Conservation (phyloP, 2,888 invertebrate species). For the Notodonta ziczac region DNA sequence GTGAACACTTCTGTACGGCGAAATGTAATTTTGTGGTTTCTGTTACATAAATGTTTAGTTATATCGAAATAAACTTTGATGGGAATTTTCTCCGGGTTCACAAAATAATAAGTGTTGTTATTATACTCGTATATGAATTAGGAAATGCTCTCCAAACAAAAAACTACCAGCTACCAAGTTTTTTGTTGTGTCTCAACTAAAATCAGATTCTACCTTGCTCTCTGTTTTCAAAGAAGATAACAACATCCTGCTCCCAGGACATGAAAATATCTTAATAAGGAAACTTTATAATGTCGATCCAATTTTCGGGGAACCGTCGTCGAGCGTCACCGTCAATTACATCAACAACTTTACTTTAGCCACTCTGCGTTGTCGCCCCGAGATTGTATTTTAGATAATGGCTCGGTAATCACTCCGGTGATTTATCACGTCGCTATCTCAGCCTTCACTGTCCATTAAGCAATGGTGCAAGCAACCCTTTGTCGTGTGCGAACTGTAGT, state of each 20-base stretch:
- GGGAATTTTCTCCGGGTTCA: not conserved
- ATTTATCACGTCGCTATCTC: conserved; percentile 83
- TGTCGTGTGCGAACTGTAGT: conserved; percentile 47
- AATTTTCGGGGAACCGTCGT: conserved; percentile 26
- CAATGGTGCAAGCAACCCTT: conserved; percentile 78
- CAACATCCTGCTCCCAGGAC: not conserved
- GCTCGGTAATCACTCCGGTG: conserved; percentile 79
- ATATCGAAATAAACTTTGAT: not conserved
- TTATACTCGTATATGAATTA: too few species aligned
- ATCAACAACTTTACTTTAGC: conserved; percentile 65
- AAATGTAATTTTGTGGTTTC: conserved; percentile 50
- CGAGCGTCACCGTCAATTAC: conserved; percentile 68
- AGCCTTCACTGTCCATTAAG: conserved; percentile 84
- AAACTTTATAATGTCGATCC: conserved; percentile 6
- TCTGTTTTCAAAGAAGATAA: not conserved
- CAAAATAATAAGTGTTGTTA: too few species aligned
- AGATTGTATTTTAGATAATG: conserved; percentile 84
- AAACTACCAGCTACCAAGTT: too few species aligned
- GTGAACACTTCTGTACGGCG: conserved; percentile 18
- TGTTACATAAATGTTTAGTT: conserved; percentile 25
- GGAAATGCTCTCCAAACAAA: not conserved
- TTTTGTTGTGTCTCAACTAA: too few species aligned
- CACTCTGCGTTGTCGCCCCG: conserved; percentile 63
- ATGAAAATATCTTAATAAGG: conserved; percentile 8
- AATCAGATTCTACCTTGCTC: not conserved